Conservation (phyloP, 1,140 invertebrate species). For the Neodiprion pinetum region DNA sequence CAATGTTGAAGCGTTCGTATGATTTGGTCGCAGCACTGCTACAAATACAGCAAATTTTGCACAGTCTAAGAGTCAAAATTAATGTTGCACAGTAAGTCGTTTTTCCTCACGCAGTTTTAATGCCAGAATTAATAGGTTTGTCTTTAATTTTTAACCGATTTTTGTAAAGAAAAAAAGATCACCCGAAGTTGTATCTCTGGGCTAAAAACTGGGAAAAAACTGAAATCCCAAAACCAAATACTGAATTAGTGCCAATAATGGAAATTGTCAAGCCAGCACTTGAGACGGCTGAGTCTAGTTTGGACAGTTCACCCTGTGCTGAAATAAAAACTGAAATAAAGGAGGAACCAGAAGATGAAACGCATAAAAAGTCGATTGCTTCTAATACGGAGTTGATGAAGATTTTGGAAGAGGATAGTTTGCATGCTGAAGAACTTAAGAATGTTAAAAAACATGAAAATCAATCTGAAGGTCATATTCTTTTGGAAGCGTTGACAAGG, state of each 20-base stretch:
- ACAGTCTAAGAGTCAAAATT: slow-evolving; percentile 77
- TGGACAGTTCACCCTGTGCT: neutral
- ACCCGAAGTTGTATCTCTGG: slow-evolving; percentile 86
- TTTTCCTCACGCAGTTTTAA: slow-evolving; percentile 10
- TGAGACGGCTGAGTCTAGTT: slow-evolving; percentile 25
- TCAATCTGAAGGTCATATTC: slow-evolving; percentile 41
- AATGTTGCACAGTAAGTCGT: slow-evolving; percentile 76
- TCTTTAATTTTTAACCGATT: slow-evolving; percentile 22
- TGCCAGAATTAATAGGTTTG: slow-evolving; percentile 11
- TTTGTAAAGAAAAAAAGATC: slow-evolving; percentile 71
- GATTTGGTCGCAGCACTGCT: slow-evolving; percentile 76
- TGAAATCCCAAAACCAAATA: slow-evolving; percentile 48
- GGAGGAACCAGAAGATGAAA: slow-evolving; percentile 32
- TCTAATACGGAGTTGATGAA: slow-evolving; percentile 58
- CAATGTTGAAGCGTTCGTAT: slow-evolving; percentile 71
- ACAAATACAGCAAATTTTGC: slow-evolving; percentile 72
- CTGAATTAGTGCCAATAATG: slow-evolving; percentile 50
- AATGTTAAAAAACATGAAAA: slow-evolving; percentile 35
- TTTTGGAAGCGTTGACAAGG: slow-evolving; percentile 48
- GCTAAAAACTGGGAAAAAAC: slow-evolving; percentile 80
- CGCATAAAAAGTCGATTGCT: slow-evolving; percentile 53
- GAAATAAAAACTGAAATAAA: slow-evolving; percentile 37
- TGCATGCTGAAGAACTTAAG: slow-evolving; percentile 48
- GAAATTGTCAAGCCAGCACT: slow-evolving; percentile 42
- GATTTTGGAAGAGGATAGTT: slow-evolving; percentile 58